Percentiles rank a stretch among this genome's conserved stretches.
These are phyloP conservation scores for Buphagus erythrorhynchus DNA, from an alignment of 2,797 vertebrate genomes.

Conservation along the genomic window DNA sequence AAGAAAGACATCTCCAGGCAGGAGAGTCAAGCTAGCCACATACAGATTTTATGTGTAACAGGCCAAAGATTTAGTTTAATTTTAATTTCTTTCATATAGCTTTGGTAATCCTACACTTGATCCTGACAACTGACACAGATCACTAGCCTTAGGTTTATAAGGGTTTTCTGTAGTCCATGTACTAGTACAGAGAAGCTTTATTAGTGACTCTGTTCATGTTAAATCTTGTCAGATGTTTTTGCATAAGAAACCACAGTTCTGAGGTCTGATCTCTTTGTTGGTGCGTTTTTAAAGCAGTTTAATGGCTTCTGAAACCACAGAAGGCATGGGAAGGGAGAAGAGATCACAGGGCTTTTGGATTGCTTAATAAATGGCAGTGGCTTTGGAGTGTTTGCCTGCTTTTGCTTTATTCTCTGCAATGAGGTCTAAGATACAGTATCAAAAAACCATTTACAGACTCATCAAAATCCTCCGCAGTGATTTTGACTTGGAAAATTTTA, in stretches of 20 bases:
- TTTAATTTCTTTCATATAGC: not conserved
- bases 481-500: not conserved
- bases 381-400: not conserved
- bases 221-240: constrained; percentile 46
- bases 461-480: not conserved
- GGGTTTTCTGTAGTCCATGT: not conserved
- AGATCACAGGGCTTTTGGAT: not conserved
- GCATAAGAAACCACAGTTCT: constrained; percentile 31
- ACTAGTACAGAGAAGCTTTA: not conserved
- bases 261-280: constrained; percentile 20
- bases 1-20: not conserved
- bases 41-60: not conserved
- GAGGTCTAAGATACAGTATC: not conserved
- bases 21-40: not conserved
- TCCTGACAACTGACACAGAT: not conserved
- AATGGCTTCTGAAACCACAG: constrained; percentile 1
- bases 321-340: not conserved
- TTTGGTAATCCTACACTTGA: not conserved
- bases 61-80: not conserved
- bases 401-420: not conserved
- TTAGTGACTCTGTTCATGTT: constrained; percentile 15
- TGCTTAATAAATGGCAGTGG: not conserved
- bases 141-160: not conserved
- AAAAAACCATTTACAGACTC: not conserved
- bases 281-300: not conserved